phyloP scores from a whole-genome alignment of 2,113 vertebrate species.

The Pelobates fuscus region DNA sequence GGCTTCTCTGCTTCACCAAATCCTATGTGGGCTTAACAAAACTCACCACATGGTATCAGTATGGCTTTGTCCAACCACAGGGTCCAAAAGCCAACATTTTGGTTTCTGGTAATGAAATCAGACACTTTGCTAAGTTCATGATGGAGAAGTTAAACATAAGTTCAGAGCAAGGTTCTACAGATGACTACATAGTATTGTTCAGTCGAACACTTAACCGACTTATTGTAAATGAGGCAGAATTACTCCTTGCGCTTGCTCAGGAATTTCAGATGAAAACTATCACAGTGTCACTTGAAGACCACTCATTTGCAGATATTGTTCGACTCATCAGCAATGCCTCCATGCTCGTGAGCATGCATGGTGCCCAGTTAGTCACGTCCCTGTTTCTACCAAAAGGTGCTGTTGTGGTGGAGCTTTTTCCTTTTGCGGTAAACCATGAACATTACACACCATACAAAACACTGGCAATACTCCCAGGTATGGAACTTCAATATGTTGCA shows the following conservation, averaged over 20 bases:
- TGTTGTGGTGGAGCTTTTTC: constrained; percentile 88
- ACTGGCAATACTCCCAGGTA: constrained; percentile 86
- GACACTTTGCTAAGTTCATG: constrained; percentile 83
- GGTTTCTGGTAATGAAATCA: constrained; percentile 91
- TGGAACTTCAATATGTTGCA: constrained; percentile 92
- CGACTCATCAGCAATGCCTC: constrained; percentile 82
- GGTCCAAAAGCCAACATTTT: constrained; percentile 95
- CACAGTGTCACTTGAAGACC: constrained; percentile 89
- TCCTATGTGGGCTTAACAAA: constrained; percentile 93
- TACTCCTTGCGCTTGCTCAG: constrained; percentile 88
- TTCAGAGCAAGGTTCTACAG: constrained; percentile 57
- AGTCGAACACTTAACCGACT: constrained; percentile 88
- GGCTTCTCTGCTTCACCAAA: constrained; percentile 93
- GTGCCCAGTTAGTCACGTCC: constrained; percentile 88
- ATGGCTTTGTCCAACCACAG: constrained; percentile 95
- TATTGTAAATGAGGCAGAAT: constrained; percentile 92
- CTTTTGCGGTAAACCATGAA: constrained; percentile 91
- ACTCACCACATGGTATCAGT: constrained; percentile 97
- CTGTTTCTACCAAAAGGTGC: constrained; percentile 92
- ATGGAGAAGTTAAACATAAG: constrained; percentile 83
- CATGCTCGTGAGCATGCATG: constrained; percentile 95
- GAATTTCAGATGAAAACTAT: constrained; percentile 95
- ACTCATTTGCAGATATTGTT: constrained; percentile 82
- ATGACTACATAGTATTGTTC: constrained; percentile 91
- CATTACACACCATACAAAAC: constrained; percentile 97